These are phyloP conservation scores for Bettongia penicillata DNA, from an alignment of 2,113 vertebrate species.

Conservation along the genomic window DNA sequence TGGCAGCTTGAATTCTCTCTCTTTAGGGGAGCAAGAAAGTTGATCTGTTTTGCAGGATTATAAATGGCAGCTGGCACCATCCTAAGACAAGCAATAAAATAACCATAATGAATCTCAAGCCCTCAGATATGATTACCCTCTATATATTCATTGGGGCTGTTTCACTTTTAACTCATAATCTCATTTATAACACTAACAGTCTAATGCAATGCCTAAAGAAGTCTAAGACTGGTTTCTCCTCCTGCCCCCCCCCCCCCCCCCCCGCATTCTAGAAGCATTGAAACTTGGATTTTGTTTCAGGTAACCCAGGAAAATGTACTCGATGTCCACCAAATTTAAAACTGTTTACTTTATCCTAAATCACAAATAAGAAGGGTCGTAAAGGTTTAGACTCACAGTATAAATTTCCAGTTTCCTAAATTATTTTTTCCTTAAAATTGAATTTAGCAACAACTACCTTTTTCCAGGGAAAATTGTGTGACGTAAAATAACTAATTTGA, in stretches of 20 bases:
- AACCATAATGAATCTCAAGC: not conserved
- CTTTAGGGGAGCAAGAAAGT: not conserved
- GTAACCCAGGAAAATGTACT: not conserved
- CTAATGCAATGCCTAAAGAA: constrained; percentile 6
- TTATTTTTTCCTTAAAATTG: not conserved
- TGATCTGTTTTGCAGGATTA: constrained; percentile 10
- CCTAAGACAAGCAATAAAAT: not conserved
- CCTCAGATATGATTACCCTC: not conserved
- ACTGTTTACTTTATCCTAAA: not conserved
- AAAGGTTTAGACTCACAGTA: not conserved
- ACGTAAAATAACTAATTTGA: not conserved
- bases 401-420: not conserved
- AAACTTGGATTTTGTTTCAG: not conserved
- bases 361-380: not conserved
- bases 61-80: constrained; percentile 8
- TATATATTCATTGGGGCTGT: not conserved
- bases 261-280: not conserved
- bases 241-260: too few species aligned
- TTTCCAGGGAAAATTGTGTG: not conserved
- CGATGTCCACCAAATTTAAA: not conserved
- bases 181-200: not conserved
- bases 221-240: not conserved
- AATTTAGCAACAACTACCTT: not conserved
- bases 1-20: not conserved
- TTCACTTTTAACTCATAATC: constrained; percentile 2